These are phyloP conservation scores for Tiliqua scincoides DNA, from an alignment of 2,113 vertebrate genomes.

Conservation along the genomic window DNA sequence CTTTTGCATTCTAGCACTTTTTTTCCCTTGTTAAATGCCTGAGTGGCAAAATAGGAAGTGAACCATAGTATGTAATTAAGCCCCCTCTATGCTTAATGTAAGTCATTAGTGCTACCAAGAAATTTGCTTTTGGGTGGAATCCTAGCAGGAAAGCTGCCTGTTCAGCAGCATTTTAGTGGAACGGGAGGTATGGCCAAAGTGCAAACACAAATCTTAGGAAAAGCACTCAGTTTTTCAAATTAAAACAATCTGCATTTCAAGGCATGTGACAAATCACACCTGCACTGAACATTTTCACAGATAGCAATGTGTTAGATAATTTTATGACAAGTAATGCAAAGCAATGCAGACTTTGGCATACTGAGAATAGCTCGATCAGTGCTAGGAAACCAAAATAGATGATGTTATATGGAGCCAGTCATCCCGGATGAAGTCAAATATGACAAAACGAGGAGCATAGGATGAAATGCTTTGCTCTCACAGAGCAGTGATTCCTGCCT, in stretches of 20 bases:
- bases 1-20: conserved; percentile 43
- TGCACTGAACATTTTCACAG: conserved; percentile 2
- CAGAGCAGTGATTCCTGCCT: conserved; percentile 67
- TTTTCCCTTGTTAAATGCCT: conserved; percentile 59
- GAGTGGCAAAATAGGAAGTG: conserved; percentile 68
- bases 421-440: conserved; percentile 30
- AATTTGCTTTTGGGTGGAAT: conserved; percentile 45
- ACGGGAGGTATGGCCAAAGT: not conserved
- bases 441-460: conserved; percentile 49
- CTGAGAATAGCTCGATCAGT: conserved; percentile 38
- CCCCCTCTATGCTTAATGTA: conserved; percentile 67
- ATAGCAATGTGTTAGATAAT: conserved; percentile 17
- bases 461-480: conserved; percentile 56
- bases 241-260: conserved; percentile 14
- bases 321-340: conserved; percentile 54
- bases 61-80: conserved; percentile 71
- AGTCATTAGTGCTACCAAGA: conserved; percentile 55
- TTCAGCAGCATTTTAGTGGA: conserved; percentile 31
- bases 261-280: conserved; percentile 3
- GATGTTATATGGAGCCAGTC: not conserved
- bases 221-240: conserved; percentile 1
- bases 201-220: not conserved
- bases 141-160: conserved; percentile 8
- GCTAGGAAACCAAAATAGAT: conserved; percentile 42
- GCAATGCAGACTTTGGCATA: not conserved